Percentiles rank a stretch among this genome's conserved stretches.
Evolutionary conservation across 1,140 invertebrate genomes (phyloP).

Genomic region (Gonioctena quinquepunctata): DNA sequence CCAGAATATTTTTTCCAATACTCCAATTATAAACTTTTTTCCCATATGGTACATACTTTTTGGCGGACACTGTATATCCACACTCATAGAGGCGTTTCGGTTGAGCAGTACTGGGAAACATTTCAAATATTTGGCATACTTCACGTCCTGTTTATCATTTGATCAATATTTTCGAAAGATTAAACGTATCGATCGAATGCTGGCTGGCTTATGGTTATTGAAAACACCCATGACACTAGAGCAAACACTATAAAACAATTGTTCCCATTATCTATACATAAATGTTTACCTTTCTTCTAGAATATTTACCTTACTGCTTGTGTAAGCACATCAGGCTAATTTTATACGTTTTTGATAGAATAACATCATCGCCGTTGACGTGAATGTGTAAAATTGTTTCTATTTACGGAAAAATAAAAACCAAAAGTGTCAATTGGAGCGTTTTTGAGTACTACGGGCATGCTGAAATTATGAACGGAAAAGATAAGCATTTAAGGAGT

Average conservation of each 20-base stretch:
- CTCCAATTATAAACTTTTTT: too few relatives aligned
- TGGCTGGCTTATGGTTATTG: background rate
- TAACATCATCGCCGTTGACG: background rate
- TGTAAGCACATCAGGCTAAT: conserved; percentile 12
- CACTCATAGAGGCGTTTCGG: too few relatives aligned
- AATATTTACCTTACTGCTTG: conserved; percentile 11
- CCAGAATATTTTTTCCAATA: too few relatives aligned
- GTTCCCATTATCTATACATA: conserved; percentile 6
- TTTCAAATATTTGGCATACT: conserved; percentile 4
- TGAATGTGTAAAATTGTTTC: too few relatives aligned
- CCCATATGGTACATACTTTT: too few relatives aligned
- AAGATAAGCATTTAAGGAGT: too few relatives aligned
- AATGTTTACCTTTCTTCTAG: background rate
- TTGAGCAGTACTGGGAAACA: too few relatives aligned
- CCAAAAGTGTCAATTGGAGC: too few relatives aligned
- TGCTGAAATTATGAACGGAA: too few relatives aligned
- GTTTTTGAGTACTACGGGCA: too few relatives aligned
- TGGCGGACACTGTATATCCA: too few relatives aligned
- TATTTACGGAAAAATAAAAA: too few relatives aligned
- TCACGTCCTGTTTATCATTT: background rate
- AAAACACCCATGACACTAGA: conserved; percentile 8
- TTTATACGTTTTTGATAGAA: background rate
- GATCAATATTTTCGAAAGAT: conserved; percentile 8
- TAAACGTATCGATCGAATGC: background rate
- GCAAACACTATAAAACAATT: conserved; percentile 12